A percentile compares a stretch with the other conserved stretches of the same genome.
Conservation (phyloP, 2,113 vertebrate genomes). For the Bungarus multicinctus region DNA sequence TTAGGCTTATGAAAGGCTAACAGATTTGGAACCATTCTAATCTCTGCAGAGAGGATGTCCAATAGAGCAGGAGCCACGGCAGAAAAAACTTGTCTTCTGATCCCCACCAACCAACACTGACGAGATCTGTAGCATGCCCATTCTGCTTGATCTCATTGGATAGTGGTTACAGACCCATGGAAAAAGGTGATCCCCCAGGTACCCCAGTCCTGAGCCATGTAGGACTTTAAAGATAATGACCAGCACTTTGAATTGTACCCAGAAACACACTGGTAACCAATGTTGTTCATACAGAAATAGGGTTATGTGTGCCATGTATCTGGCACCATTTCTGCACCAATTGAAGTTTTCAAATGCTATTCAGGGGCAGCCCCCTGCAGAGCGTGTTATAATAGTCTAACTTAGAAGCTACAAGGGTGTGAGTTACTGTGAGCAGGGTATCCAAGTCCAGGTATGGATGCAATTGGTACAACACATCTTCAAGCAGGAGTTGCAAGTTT, state of each 20-base stretch:
- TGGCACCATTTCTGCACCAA: neutral
- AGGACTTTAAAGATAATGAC: too few species aligned
- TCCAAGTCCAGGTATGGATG: neutral
- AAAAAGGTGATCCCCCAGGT: too few species aligned
- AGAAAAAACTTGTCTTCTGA: too few species aligned
- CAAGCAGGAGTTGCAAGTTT: too few species aligned
- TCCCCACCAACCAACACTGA: too few species aligned
- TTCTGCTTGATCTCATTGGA: neutral
- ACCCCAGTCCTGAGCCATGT: too few species aligned
- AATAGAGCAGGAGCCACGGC: too few species aligned
- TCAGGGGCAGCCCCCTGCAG: too few species aligned
- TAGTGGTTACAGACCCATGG: neutral
- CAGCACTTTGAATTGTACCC: too few species aligned
- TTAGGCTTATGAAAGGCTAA: neutral
- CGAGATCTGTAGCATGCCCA: neutral
- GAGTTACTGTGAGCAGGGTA: too few species aligned
- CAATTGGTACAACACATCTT: neutral
- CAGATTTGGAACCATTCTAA: neutral
- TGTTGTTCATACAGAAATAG: neutral
- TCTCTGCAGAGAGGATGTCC: neutral
- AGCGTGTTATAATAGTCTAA: neutral
- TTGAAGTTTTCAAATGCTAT: neutral
- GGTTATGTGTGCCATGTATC: neutral
- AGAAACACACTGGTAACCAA: neutral
- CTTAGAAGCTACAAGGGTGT: neutral